Evolutionary conservation across 2,797 vertebrate genomes (phyloP).

Genomic region (Kryptopterus vitreolus): DNA sequence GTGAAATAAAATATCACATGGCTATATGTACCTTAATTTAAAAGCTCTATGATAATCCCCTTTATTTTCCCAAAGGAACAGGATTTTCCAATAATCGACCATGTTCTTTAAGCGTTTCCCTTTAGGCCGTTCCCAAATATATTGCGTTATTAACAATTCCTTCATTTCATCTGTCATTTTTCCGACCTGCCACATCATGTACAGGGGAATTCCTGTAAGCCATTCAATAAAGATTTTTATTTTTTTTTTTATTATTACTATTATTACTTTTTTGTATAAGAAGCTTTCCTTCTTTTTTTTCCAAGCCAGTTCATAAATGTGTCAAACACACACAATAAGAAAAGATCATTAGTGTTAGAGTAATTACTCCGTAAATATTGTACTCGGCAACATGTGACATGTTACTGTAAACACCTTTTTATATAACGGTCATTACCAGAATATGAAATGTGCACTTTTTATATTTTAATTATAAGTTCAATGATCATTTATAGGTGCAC

Average conservation of each 20-base stretch:
- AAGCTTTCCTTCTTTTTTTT: too few species aligned
- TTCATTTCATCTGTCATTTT: background rate
- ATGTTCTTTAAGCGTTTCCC: background rate
- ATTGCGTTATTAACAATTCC: background rate
- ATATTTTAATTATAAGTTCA: too few species aligned
- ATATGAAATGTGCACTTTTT: too few species aligned
- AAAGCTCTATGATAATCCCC: slow-evolving; percentile 2
- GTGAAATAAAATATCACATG: too few species aligned
- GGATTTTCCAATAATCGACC: too few species aligned
- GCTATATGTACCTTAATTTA: too few species aligned
- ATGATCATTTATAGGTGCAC: too few species aligned
- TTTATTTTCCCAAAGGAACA: slow-evolving; percentile 11
- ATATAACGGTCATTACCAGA: background rate
- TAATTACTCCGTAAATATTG: background rate
- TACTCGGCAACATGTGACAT: background rate
- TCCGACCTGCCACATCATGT: background rate
- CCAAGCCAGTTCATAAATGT: background rate
- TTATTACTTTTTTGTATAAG: background rate
- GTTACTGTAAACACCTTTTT: background rate
- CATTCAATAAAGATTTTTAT: background rate
- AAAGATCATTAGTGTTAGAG: background rate
- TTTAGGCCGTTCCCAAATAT: background rate
- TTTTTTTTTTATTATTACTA: too few species aligned
- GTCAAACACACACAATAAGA: background rate
- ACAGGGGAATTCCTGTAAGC: background rate